These are phyloP conservation scores for Barypeithes pellucidus DNA, from an alignment of 2,888 invertebrate genomes.

Conservation along the genomic window DNA sequence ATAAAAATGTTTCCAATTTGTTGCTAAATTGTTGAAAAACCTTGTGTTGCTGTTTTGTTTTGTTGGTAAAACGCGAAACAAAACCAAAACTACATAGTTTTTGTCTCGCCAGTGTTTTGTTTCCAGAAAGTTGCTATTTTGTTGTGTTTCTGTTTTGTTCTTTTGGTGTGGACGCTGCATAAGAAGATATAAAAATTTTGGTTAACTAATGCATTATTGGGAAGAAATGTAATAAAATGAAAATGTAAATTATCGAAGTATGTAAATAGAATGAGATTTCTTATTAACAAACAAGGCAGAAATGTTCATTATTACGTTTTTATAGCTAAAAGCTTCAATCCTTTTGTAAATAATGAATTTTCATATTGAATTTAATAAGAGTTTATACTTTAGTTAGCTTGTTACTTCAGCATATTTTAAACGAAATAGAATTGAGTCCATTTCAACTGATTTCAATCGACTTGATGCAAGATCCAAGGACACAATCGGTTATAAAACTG, in stretches of 20 bases:
- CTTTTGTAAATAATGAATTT: slow-evolving; percentile 52
- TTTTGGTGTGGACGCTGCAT: too few species aligned
- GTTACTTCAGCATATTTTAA: slow-evolving; percentile 46
- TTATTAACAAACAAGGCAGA: slow-evolving; percentile 50
- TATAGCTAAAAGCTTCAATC: slow-evolving; percentile 59
- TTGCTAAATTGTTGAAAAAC: too few species aligned
- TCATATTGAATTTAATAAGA: slow-evolving; percentile 53
- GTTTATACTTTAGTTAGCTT: slow-evolving; percentile 53
- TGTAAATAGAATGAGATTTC: slow-evolving; percentile 42
- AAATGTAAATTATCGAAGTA: slow-evolving; percentile 58
- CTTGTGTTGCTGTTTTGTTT: too few species aligned
- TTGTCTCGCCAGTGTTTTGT: too few species aligned
- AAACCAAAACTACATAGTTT: too few species aligned
- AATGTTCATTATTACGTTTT: slow-evolving; percentile 55
- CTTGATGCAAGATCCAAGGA: slow-evolving; percentile 24
- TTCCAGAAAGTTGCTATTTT: too few species aligned
- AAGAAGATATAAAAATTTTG: slow-evolving; percentile 51
- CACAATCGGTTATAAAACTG: not conserved
- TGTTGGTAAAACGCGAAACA: too few species aligned
- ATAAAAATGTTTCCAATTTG: too few species aligned
- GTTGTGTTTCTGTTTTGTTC: too few species aligned
- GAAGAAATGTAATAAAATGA: slow-evolving; percentile 42
- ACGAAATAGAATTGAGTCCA: slow-evolving; percentile 30
- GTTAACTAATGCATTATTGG: slow-evolving; percentile 37
- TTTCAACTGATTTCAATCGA: slow-evolving; percentile 29